A percentile compares a stretch with the other conserved stretches of the same genome.
These are phyloP conservation scores for Marmota monax DNA, from an alignment of 2,113 vertebrate genomes.

Conservation along the genomic window DNA sequence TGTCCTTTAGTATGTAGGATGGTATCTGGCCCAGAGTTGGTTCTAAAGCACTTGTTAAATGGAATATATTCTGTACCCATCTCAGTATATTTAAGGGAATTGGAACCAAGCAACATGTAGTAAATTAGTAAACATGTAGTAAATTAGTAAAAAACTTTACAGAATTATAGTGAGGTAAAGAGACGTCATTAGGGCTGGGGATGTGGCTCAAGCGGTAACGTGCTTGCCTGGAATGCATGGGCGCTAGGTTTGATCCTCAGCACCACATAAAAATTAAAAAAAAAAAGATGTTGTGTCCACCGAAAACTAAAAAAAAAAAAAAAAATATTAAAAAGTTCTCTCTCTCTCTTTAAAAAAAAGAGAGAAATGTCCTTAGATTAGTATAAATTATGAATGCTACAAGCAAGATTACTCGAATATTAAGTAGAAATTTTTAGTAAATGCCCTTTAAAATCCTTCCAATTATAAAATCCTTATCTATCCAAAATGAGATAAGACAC, in stretches of 20 bases:
- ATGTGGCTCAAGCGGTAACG: too few species aligned
- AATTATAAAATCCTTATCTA: slow-evolving; percentile 50
- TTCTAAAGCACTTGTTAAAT: slow-evolving; percentile 58
- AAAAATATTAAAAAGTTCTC: too few species aligned
- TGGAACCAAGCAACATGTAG: neutral
- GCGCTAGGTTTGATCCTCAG: too few species aligned
- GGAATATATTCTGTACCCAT: neutral
- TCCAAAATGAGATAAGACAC: slow-evolving; percentile 39
- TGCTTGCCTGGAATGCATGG: too few species aligned
- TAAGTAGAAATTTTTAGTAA: slow-evolving; percentile 19
- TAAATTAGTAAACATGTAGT: neutral
- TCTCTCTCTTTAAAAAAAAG: too few species aligned
- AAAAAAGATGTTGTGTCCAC: too few species aligned
- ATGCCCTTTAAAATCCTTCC: slow-evolving; percentile 10
- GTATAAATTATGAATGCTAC: slow-evolving; percentile 19
- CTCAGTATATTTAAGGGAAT: neutral
- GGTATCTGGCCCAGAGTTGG: neutral
- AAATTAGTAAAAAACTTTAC: slow-evolving; percentile 10
- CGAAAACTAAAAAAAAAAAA: too few species aligned
- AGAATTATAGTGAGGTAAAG: slow-evolving; percentile 42
- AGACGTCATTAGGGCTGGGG: neutral
- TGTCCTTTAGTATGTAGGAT: neutral
- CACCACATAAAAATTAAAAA: too few species aligned
- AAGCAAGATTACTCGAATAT: neutral
- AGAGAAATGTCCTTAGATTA: neutral